These are phyloP conservation scores for Sminthopsis crassicaudata DNA, from an alignment of 2,113 vertebrate genomes.

Conservation along the genomic window DNA sequence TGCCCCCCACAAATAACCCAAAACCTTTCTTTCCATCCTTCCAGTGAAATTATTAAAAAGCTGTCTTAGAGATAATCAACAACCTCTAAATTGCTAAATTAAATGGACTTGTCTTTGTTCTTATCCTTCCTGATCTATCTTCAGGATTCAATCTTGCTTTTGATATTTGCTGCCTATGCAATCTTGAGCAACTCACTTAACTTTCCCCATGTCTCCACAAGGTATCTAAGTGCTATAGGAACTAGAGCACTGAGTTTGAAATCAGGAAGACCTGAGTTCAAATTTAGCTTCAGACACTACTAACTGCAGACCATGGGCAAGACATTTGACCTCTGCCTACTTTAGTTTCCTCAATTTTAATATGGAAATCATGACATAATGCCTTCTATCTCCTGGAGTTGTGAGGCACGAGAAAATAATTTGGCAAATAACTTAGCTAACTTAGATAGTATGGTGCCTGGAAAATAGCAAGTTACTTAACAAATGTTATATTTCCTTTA, in stretches of 20 bases:
- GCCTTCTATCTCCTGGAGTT: background rate
- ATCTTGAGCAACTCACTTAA: background rate
- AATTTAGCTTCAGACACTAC: background rate
- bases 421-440: background rate
- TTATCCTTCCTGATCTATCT: background rate
- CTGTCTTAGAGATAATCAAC: background rate
- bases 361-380: background rate
- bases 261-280: background rate
- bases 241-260: background rate
- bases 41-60: background rate
- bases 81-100: background rate
- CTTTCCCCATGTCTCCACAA: background rate
- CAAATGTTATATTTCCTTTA: background rate
- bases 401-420: background rate
- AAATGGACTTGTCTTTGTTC: background rate
- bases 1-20: background rate
- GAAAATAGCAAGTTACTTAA: background rate
- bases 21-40: background rate
- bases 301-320: background rate
- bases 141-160: background rate
- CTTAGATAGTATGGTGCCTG: background rate
- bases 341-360: background rate
- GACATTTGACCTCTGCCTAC: background rate
- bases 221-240: background rate
- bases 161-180: background rate